Base-by-base conservation (phyloP, 1,140 invertebrate species). In the Dryas iulia region DNA sequence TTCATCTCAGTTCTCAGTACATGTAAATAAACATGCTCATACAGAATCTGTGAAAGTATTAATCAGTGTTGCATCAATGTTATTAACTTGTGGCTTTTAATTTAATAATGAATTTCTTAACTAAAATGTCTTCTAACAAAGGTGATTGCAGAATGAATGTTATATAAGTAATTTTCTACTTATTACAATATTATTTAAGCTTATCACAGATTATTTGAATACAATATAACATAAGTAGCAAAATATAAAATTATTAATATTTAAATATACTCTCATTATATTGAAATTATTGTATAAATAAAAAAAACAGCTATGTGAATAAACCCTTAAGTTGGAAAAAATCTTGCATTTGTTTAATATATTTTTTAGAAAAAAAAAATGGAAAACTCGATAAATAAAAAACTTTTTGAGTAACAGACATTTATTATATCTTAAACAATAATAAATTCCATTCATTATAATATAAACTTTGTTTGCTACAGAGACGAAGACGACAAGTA, bases 401-500 rank as follows among this genome's bases (percentile, higher is more conserved):
- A 39, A 24, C 23, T 28, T 62, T 33, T 62, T 33, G 6, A 14
- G 39, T 70, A 54, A 62, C 25, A 35, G 10, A 18, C 10, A 56
- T 56, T 25, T 56, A 56, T 21, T 47, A 18, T 14, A 14, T 47
- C 14, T 47, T 47, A 2, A 47, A 47, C 2, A 21, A 3, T 39
- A 39, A 47, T 21, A n/a, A 8, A 54, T 10, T 54, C 54, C 18
- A 14, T 64, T 59, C 26, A 69, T 65, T 26, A 65, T 60, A 60
- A 65, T 64, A 47, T 47, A 47, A 47, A 21, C 14, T 86, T 87
- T 88, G 78, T 90, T 87, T 88, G 82, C 83, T 73, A 70, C 87
- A 89, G 87, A 90, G 76, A 86, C 80, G 84, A 90, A 90, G 87
- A 86, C 83, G 25, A 74, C 83, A 69, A 83, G 81, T 84, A 90